Evolutionary conservation across 2,888 invertebrate species (phyloP).

Genomic region (Cheiracanthium punctorium): DNA sequence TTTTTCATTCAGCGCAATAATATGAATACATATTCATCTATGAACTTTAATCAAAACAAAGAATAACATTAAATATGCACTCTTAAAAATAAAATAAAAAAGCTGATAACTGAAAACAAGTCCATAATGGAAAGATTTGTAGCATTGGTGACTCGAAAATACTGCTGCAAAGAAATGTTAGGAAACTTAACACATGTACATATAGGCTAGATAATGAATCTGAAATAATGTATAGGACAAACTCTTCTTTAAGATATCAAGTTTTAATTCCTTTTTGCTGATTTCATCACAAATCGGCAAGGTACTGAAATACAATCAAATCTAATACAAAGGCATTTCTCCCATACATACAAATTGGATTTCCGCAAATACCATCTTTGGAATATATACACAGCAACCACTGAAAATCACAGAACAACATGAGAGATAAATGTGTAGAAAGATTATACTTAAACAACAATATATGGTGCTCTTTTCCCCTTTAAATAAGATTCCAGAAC

Average conservation of each 20-base stretch:
- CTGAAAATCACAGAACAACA: slow-evolving; percentile 70
- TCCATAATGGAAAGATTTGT: too few species aligned
- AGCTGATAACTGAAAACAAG: too few species aligned
- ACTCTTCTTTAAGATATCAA: slow-evolving; percentile 60
- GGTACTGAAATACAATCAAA: slow-evolving; percentile 68
- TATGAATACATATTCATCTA: too few species aligned
- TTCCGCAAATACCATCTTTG: slow-evolving; percentile 67
- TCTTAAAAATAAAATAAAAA: too few species aligned
- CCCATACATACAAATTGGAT: slow-evolving; percentile 67
- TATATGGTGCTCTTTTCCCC: slow-evolving; percentile 57
- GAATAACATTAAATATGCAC: too few species aligned
- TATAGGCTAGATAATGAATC: neutral
- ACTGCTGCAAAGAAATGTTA: too few species aligned
- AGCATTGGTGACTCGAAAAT: too few species aligned
- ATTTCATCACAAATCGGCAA: slow-evolving; percentile 62
- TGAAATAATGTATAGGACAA: slow-evolving; percentile 42
- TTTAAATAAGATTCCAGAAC: slow-evolving; percentile 47
- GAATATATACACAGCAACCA: slow-evolving; percentile 70
- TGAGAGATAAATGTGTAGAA: slow-evolving; percentile 67
- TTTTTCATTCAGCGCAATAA: too few species aligned
- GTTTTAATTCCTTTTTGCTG: slow-evolving; percentile 57
- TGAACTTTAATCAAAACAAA: too few species aligned
- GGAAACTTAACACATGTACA: neutral
- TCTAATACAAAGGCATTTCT: slow-evolving; percentile 70
- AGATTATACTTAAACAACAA: slow-evolving; percentile 55